These are phyloP conservation scores for Notarius lentiginosus DNA, from an alignment of 2,113 vertebrate species.

Conservation along the genomic window DNA sequence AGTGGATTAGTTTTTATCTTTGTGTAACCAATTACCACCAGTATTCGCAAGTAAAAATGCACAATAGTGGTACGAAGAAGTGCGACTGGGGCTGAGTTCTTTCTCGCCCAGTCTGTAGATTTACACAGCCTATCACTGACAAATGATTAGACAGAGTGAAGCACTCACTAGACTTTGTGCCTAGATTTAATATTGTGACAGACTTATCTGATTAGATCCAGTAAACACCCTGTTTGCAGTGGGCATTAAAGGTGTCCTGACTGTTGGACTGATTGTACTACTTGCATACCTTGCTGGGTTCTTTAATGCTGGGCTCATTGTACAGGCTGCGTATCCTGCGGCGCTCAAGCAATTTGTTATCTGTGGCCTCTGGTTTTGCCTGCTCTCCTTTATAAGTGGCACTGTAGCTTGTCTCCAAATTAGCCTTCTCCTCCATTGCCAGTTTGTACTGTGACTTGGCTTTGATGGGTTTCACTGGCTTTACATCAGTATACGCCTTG, in stretches of 20 bases:
- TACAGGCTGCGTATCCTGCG: slow-evolving; percentile 97
- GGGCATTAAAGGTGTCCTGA: background rate
- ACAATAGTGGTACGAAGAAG: background rate
- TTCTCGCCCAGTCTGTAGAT: background rate
- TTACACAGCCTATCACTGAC: background rate
- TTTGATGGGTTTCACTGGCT: slow-evolving; percentile 86
- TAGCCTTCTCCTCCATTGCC: slow-evolving; percentile 80
- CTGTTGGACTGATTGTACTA: background rate
- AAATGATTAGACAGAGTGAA: background rate
- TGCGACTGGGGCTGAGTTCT: background rate
- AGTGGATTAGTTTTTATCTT: background rate
- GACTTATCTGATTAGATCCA: background rate
- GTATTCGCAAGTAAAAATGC: background rate
- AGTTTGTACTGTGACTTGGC: slow-evolving; percentile 85
- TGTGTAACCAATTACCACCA: background rate
- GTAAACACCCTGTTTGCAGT: background rate
- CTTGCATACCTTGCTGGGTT: slow-evolving; percentile 83
- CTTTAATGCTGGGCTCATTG: slow-evolving; percentile 86
- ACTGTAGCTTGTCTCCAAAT: slow-evolving; percentile 91
- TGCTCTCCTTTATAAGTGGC: slow-evolving; percentile 90
- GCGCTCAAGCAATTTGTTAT: slow-evolving; percentile 88
- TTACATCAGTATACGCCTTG: slow-evolving; percentile 89
- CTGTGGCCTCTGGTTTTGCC: slow-evolving; percentile 74
- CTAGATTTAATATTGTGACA: background rate
- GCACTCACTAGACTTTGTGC: background rate